Conservation (phyloP, 2,113 vertebrate genomes). For the Ictalurus furcatus region DNA sequence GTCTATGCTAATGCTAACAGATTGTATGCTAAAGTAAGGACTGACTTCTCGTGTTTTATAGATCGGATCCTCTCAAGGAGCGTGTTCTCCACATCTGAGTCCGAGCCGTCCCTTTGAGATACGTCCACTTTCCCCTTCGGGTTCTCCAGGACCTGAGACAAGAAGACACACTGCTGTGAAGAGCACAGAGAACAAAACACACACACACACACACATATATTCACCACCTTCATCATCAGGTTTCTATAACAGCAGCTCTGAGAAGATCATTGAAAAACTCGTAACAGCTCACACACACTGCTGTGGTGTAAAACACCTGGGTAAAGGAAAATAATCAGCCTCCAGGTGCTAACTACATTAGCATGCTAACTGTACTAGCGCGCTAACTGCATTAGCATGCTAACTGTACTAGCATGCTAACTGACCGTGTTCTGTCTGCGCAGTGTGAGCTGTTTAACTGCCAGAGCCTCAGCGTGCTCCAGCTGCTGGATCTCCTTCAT, state of each 20-base stretch:
- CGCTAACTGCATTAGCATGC: too few species aligned
- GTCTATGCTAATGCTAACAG: not conserved
- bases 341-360: not conserved
- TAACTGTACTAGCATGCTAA: not conserved
- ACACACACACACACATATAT: not conserved
- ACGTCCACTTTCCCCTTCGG: slow-evolving; percentile 46
- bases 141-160: slow-evolving; percentile 61
- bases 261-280: not conserved
- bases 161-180: not conserved
- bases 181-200: not conserved
- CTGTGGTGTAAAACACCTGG: not conserved
- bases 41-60: slow-evolving; percentile 93
- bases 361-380: too few species aligned
- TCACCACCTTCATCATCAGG: not conserved
- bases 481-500: slow-evolving; percentile 91
- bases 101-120: slow-evolving; percentile 54
- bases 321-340: not conserved
- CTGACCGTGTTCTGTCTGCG: slow-evolving; percentile 83
- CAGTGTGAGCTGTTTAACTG: slow-evolving; percentile 82
- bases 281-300: too few species aligned
- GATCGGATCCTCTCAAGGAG: slow-evolving; percentile 86
- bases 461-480: slow-evolving; percentile 85
- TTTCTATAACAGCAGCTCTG: not conserved
- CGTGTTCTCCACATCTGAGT: slow-evolving; percentile 71
- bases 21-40: not conserved